Conservation (phyloP, 1,140 invertebrate species). For the Teleopsis dalmanni region DNA sequence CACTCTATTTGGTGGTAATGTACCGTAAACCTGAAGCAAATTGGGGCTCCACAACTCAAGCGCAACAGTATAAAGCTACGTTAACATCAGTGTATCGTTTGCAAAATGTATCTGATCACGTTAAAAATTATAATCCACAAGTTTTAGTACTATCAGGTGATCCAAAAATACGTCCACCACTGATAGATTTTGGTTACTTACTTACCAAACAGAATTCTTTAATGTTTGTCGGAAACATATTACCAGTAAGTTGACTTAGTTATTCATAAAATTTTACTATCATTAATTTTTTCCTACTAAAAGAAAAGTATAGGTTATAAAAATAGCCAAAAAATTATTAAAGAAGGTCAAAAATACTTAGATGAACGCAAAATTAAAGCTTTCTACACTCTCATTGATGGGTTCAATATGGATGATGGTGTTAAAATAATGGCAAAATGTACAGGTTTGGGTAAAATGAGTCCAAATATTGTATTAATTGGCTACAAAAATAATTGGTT, state of each 20-base stretch:
- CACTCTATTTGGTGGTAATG: conserved; percentile 81
- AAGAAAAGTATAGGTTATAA: conserved; percentile 63
- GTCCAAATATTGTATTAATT: conserved; percentile 89
- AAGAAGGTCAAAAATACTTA: conserved; percentile 59
- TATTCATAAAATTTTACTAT: background rate
- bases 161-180: conserved; percentile 70
- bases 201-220: conserved; percentile 90
- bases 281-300: too few relatives aligned
- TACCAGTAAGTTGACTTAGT: conserved; percentile 52
- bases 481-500: conserved; percentile 91
- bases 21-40: conserved; percentile 94
- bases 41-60: conserved; percentile 96
- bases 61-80: conserved; percentile 91
- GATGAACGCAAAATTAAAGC: conserved; percentile 70
- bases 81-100: conserved; percentile 72
- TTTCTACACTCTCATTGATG: conserved; percentile 80
- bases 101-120: conserved; percentile 81
- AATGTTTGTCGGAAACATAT: conserved; percentile 82
- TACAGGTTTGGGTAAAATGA: conserved; percentile 82
- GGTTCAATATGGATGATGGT: conserved; percentile 68
- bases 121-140: conserved; percentile 94
- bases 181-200: conserved; percentile 83
- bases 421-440: conserved; percentile 70
- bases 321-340: conserved; percentile 50
- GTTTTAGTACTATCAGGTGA: conserved; percentile 73